phyloP scores from a whole-genome alignment of 2,797 vertebrate species.

The Streptopelia turtur region DNA sequence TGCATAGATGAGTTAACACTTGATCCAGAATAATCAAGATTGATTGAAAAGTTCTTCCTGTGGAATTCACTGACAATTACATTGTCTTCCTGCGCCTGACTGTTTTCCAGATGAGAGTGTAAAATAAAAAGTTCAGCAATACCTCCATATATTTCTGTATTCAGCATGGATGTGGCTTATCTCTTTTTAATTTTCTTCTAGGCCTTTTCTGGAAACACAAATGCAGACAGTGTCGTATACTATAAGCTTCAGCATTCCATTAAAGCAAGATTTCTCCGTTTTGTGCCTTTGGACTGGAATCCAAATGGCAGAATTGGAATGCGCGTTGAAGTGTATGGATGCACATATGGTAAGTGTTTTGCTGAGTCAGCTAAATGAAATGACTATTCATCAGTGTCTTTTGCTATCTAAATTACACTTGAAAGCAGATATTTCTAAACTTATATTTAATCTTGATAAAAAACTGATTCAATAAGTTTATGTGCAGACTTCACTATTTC shows the following conservation, averaged over 20 bases:
- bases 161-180: neutral
- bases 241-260: slow-evolving; percentile 89
- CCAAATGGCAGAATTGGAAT: slow-evolving; percentile 90
- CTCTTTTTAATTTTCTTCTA: slow-evolving; percentile 65
- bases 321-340: slow-evolving; percentile 91
- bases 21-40: neutral
- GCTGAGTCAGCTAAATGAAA: neutral
- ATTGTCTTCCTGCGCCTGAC: neutral
- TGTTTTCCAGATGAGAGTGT: neutral
- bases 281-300: slow-evolving; percentile 92
- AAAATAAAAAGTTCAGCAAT: neutral
- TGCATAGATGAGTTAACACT: neutral
- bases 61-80: neutral
- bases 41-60: neutral
- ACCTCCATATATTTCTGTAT: neutral
- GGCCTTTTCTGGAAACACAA: slow-evolving; percentile 92
- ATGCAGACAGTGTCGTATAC: slow-evolving; percentile 92
- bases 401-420: neutral
- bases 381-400: neutral
- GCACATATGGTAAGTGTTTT: slow-evolving; percentile 87
- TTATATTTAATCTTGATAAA: neutral
- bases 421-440: neutral
- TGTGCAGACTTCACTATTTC: neutral
- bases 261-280: slow-evolving; percentile 86
- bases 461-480: neutral